phyloP scores from a whole-genome alignment of 2,888 invertebrate species.

The Hylaea fasciaria region DNA sequence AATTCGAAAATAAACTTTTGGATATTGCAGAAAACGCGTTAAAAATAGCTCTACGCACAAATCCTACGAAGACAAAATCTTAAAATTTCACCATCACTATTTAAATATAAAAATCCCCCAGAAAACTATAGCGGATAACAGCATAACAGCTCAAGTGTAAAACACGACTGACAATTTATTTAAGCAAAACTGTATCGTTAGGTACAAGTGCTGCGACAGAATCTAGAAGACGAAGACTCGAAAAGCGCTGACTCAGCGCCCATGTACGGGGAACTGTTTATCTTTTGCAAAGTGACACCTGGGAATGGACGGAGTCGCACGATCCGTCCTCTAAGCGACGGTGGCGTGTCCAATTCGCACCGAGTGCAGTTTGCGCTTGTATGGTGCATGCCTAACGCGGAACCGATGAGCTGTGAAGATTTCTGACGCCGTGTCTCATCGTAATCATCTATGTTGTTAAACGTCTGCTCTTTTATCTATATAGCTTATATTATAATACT shows the following conservation, averaged over 20 bases:
- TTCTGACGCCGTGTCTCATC: not conserved
- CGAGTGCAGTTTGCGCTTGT: conserved; percentile 17
- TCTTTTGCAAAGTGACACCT: conserved; percentile 66
- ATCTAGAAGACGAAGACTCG: conserved; percentile 16
- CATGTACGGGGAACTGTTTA: conserved; percentile 67
- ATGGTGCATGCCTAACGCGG: conserved; percentile 32
- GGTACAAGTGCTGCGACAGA: conserved; percentile 14
- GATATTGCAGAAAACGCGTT: no score
- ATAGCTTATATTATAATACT: no score
- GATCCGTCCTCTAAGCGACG: conserved; percentile 12
- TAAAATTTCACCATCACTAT: no score
- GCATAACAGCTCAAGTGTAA: no score
- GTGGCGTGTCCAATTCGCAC: conserved; percentile 23
- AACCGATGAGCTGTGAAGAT: conserved; percentile 17
- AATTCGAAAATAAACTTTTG: no score
- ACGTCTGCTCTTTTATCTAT: not conserved
- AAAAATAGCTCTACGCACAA: no score
- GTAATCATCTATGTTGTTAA: not conserved
- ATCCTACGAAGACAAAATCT: no score
- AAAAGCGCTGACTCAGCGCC: conserved; percentile 58
- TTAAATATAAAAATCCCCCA: no score
- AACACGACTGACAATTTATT: no score
- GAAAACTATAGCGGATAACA: no score
- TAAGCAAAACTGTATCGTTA: no score
- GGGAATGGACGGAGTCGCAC: conserved; percentile 28